Percentiles rank a stretch among this genome's conserved stretches.
phyloP scores from a whole-genome alignment of 2,888 invertebrate genomes.

The Lasioglossum oenotherae region DNA sequence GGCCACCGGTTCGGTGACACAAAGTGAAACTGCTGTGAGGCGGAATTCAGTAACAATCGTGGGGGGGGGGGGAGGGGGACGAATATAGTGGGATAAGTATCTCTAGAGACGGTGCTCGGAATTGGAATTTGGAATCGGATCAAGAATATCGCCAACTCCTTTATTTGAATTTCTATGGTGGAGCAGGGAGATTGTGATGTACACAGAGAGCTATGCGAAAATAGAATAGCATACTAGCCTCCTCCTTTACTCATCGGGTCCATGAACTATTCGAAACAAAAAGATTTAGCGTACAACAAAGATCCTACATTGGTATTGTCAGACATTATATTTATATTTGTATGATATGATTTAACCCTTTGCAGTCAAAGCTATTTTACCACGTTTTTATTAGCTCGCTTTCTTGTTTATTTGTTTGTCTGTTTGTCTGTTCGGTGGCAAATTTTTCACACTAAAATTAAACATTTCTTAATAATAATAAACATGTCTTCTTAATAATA shows the following conservation, averaged over 20 bases:
- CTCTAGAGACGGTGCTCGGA: neutral
- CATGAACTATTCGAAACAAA: neutral
- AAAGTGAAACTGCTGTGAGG: constrained; percentile 19
- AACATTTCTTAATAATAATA: too few species aligned
- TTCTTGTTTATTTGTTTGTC: too few species aligned
- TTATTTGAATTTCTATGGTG: constrained; percentile 7
- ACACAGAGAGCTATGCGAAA: neutral
- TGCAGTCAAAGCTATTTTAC: too few species aligned
- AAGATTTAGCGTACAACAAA: too few species aligned
- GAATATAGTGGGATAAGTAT: neutral
- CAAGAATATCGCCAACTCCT: constrained; percentile 14
- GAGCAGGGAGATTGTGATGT: neutral
- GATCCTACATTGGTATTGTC: too few species aligned
- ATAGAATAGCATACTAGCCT: neutral
- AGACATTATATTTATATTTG: too few species aligned
- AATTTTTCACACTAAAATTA: too few species aligned
- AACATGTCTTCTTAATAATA: too few species aligned
- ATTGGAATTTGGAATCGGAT: neutral
- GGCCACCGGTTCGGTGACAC: constrained; percentile 34
- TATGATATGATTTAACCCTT: too few species aligned
- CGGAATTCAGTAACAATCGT: constrained; percentile 22
- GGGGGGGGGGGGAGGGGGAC: too few species aligned
- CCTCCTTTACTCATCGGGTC: neutral
- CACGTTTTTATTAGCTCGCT: too few species aligned
- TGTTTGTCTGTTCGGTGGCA: too few species aligned